Percentiles rank a stretch among this genome's conserved stretches.
These are phyloP conservation scores for Oconnorella tubifera DNA, from an alignment of 2,888 invertebrate species.

Conservation along the genomic window DNA sequence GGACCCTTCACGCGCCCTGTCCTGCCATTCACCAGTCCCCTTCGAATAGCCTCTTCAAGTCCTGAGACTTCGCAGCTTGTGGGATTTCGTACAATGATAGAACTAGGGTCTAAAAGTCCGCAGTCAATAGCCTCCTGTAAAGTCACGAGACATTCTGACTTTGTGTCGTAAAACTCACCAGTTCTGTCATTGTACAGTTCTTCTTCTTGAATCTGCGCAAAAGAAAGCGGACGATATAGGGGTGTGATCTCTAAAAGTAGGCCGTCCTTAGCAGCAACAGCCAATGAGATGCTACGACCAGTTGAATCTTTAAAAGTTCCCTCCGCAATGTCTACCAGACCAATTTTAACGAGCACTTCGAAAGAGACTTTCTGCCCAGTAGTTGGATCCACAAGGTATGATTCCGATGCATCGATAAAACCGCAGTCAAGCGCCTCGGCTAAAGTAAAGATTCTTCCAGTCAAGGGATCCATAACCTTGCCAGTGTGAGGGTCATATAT, in stretches of 20 bases:
- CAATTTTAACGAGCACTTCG: constrained; percentile 72
- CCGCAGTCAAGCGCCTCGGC: constrained; percentile 64
- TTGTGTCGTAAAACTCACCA: constrained; percentile 71
- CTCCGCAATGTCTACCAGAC: constrained; percentile 72
- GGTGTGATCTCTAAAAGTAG: constrained; percentile 18
- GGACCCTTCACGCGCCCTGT: constrained; percentile 59
- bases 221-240: constrained; percentile 22
- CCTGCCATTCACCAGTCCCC: constrained; percentile 73
- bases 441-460: constrained; percentile 21
- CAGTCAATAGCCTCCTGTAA: constrained; percentile 32
- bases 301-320: constrained; percentile 65
- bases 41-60: constrained; percentile 45
- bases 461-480: constrained; percentile 53
- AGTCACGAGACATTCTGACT: constrained; percentile 75
- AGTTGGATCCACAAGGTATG: constrained; percentile 27
- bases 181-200: constrained; percentile 77
- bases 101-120: constrained; percentile 29
- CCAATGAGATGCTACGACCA: constrained; percentile 30
- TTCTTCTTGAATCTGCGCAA: constrained; percentile 63
- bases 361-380: constrained; percentile 64
- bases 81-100: constrained; percentile 34
- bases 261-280: constrained; percentile 25
- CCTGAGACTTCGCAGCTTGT: constrained; percentile 34
- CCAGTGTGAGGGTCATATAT: constrained; percentile 66
- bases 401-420: constrained; percentile 20